Conservation (phyloP, 2,888 invertebrate species). For the Campaea margaritaria region DNA sequence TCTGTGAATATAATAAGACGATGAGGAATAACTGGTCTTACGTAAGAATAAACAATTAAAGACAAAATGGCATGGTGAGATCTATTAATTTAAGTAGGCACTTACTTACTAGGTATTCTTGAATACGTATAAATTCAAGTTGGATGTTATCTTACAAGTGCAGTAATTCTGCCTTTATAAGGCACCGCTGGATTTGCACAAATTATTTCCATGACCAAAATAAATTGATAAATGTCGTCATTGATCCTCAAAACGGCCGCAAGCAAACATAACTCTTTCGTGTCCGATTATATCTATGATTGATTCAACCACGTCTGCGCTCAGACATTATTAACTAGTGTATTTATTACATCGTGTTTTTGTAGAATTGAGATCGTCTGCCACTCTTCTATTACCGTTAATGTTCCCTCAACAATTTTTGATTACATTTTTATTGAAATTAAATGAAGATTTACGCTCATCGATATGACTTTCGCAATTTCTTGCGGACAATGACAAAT, state of each 20-base stretch:
- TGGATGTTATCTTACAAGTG: no score
- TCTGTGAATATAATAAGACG: no score
- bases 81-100: no score
- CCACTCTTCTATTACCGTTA: constrained; percentile 15
- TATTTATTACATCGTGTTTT: constrained; percentile 2
- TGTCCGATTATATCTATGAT: constrained; percentile 28
- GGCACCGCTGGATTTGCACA: constrained; percentile 17
- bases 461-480: constrained; percentile 52
- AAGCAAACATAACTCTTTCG: constrained; percentile 23
- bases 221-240: constrained; percentile 22
- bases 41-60: no score
- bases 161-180: constrained; percentile 16
- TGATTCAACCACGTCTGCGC: constrained; percentile 16
- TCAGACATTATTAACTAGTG: constrained; percentile 13
- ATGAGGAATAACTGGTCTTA: no score
- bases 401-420: constrained; percentile 35
- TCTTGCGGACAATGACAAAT: constrained; percentile 52
- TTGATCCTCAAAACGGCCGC: constrained; percentile 23
- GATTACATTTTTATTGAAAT: constrained; percentile 53
- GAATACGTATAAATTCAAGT: no score
- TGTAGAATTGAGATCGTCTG: constrained; percentile 1
- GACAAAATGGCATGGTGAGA: no score
- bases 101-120: no score
- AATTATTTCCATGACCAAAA: constrained; percentile 23
- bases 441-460: constrained; percentile 60